Evolutionary conservation across 64 coral and sea anemone species (phyloP).

Genomic region (Dendrophyllia cribrosa): DNA sequence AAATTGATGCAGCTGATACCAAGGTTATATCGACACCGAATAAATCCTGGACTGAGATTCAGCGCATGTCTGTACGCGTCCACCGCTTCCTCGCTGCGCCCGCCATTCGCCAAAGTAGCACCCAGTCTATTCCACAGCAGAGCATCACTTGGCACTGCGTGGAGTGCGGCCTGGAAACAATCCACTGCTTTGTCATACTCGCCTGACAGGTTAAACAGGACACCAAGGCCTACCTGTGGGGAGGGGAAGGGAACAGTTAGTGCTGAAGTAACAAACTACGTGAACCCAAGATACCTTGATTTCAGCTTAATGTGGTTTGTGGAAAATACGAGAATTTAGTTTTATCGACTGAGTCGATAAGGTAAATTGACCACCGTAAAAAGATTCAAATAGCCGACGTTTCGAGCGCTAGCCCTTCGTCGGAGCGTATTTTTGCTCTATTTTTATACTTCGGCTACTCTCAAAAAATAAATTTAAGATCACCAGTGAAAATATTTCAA

Average conservation of each 20-base stretch:
- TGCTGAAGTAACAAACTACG: not conserved
- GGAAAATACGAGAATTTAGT: too few species aligned
- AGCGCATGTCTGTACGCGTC: conserved; percentile 97
- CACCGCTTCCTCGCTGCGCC: conserved; percentile 97
- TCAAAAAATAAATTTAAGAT: too few species aligned
- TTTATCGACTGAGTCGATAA: too few species aligned
- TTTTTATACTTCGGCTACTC: too few species aligned
- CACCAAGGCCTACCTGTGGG: conserved; percentile 87
- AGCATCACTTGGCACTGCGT: conserved; percentile 79
- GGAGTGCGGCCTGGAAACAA: conserved; percentile 94
- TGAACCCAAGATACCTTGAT: too few species aligned
- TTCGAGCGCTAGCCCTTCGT: too few species aligned
- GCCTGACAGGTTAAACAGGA: conserved; percentile 95
- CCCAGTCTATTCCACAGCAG: conserved; percentile 96
- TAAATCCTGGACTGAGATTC: conserved; percentile 89
- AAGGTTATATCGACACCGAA: conserved; percentile 93
- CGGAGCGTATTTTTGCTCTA: too few species aligned
- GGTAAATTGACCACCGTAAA: too few species aligned
- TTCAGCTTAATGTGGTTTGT: too few species aligned
- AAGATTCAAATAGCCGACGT: too few species aligned
- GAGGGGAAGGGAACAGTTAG: not conserved
- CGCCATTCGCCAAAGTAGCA: conserved; percentile 96
- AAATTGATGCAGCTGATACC: conserved; percentile 99
- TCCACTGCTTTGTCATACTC: conserved; percentile 98
- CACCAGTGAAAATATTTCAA: too few species aligned